Conservation (phyloP, 2,888 invertebrate species). For the Molorchus minor region DNA sequence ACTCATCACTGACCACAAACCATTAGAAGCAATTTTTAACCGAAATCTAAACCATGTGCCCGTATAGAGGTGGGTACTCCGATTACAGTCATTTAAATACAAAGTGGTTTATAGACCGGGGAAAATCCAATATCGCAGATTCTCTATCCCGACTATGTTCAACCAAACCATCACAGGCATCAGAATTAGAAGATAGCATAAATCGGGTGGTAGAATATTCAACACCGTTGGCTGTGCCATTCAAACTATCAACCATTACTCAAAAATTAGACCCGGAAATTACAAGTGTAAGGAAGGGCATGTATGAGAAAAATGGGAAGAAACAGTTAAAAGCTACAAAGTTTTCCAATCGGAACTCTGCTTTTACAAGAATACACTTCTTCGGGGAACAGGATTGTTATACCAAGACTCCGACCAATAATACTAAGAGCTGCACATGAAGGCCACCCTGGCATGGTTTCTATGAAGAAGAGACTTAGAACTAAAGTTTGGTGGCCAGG, state of each 20-base stretch:
- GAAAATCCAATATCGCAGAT: slow-evolving; percentile 33
- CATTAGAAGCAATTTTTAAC: too few relatives aligned
- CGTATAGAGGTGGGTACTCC: slow-evolving; percentile 28
- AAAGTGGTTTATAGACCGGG: slow-evolving; percentile 29
- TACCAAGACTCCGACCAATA: slow-evolving; percentile 23
- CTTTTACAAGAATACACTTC: slow-evolving; percentile 7
- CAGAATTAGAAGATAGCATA: background rate
- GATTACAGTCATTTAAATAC: slow-evolving; percentile 32
- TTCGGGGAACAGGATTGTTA: slow-evolving; percentile 2
- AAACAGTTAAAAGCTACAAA: background rate
- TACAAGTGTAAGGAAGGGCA: background rate
- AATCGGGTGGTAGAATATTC: background rate
- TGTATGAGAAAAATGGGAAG: background rate
- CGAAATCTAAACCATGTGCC: slow-evolving; percentile 45
- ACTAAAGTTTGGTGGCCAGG: slow-evolving; percentile 54
- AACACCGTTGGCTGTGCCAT: background rate
- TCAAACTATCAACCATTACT: background rate
- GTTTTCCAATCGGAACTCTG: slow-evolving; percentile 20
- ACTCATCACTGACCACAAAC: slow-evolving; percentile 49
- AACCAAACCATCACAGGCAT: background rate
- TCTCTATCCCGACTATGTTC: slow-evolving; percentile 24
- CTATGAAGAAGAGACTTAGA: slow-evolving; percentile 53
- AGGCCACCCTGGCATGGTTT: slow-evolving; percentile 54
- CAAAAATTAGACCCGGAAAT: background rate
- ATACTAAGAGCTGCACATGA: slow-evolving; percentile 46